Evolutionary conservation across 1,140 invertebrate genomes (phyloP).

Genomic region (Leptopilina boulardi): DNA sequence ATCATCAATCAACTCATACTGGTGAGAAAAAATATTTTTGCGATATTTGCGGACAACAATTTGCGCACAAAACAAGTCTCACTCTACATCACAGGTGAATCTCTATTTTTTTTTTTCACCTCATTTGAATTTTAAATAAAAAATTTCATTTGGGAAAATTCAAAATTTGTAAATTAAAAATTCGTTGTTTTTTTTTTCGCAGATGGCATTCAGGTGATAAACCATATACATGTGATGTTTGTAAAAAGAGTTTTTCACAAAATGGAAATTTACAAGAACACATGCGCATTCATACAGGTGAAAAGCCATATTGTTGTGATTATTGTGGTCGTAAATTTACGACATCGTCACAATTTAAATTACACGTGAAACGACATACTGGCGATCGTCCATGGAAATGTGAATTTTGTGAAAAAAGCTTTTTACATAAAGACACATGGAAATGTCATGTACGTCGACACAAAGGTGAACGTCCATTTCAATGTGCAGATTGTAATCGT

Average conservation of each 20-base stretch:
- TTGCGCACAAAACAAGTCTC: conserved; percentile 85
- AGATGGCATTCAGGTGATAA: conserved; percentile 78
- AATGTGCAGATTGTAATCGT: conserved; percentile 79
- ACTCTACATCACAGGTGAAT: conserved; percentile 80
- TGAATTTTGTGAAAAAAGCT: conserved; percentile 79
- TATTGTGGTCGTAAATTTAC: conserved; percentile 84
- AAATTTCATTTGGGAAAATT: background rate
- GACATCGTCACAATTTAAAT: conserved; percentile 81
- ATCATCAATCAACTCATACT: conserved; percentile 82
- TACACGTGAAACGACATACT: conserved; percentile 80
- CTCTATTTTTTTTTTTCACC: background rate
- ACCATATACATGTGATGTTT: conserved; percentile 79
- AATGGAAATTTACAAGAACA: conserved; percentile 80
- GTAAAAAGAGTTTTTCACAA: conserved; percentile 80
- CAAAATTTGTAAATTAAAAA: conserved; percentile 24
- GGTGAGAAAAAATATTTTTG: conserved; percentile 86
- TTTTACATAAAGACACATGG: conserved; percentile 82
- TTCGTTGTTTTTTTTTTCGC: conserved; percentile 32
- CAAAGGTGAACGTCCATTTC: conserved; percentile 80
- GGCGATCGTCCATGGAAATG: conserved; percentile 81
- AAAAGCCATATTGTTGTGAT: conserved; percentile 81
- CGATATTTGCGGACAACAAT: conserved; percentile 85
- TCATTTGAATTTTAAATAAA: too few relatives aligned
- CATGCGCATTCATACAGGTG: conserved; percentile 79
- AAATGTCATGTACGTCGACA: conserved; percentile 81